phyloP scores from a whole-genome alignment of 2,113 vertebrate species.

The Zapornia atra region DNA sequence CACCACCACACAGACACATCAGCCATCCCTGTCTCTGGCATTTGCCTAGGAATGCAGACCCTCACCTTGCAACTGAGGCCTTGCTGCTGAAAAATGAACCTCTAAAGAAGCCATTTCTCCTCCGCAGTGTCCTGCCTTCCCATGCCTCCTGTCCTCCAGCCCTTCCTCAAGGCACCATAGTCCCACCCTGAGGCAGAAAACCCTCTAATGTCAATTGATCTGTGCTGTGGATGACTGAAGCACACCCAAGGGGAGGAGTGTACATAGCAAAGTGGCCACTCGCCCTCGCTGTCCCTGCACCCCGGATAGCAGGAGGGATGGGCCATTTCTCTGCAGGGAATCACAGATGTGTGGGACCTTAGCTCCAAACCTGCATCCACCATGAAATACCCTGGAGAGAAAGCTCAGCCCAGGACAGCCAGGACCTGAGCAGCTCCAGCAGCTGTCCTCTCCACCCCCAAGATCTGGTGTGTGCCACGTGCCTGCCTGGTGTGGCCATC shows the following conservation, averaged over 20 bases:
- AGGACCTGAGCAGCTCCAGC: fast-evolving
- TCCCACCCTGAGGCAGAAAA: background rate
- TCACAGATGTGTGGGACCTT: fast-evolving
- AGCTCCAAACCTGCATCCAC: background rate
- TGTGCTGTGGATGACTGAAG: background rate
- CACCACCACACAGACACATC: fast-evolving
- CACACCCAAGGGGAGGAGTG: background rate
- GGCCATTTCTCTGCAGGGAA: background rate
- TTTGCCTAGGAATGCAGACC: background rate
- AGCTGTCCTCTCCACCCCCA: fast-evolving
- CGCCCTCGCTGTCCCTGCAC: background rate
- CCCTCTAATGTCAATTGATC: background rate
- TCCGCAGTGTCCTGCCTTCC: background rate
- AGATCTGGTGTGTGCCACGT: fast-evolving
- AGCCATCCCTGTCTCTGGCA: fast-evolving
- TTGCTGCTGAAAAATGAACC: background rate
- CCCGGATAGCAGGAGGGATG: background rate
- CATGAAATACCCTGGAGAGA: background rate
- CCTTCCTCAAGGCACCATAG: background rate
- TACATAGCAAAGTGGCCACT: background rate
- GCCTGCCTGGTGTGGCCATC: fast-evolving
- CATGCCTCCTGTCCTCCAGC: background rate
- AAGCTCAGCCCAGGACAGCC: background rate
- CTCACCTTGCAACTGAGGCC: background rate
- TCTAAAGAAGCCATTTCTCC: background rate